Evolutionary conservation across 2,888 invertebrate genomes (phyloP).

Genomic region (Schrankia costaestrigalis): DNA sequence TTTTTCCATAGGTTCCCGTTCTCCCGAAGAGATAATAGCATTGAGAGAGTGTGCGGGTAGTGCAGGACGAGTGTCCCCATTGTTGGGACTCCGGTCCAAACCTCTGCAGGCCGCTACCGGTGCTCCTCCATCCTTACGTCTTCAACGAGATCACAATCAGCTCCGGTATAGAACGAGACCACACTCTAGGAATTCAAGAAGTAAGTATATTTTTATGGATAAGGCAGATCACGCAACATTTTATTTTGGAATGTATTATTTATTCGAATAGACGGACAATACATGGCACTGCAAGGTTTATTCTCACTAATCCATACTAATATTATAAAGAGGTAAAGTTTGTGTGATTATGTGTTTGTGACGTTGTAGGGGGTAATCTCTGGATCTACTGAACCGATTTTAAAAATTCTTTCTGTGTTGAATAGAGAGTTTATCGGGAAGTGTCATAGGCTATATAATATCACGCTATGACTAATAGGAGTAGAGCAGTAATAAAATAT

Average conservation of each 20-base stretch:
- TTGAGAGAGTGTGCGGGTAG: constrained; percentile 91
- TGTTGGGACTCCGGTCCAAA: constrained; percentile 79
- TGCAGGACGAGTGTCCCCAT: constrained; percentile 83
- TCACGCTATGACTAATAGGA: too few species aligned
- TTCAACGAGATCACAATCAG: constrained; percentile 80
- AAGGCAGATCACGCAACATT: too few species aligned
- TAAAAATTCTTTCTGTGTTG: too few species aligned
- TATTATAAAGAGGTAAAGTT: too few species aligned
- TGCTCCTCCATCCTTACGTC: constrained; percentile 82
- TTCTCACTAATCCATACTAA: neutral
- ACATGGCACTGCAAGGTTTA: neutral
- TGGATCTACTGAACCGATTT: too few species aligned
- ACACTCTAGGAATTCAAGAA: constrained; percentile 77
- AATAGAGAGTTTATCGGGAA: too few species aligned
- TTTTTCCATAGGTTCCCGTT: constrained; percentile 54
- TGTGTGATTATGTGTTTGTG: too few species aligned
- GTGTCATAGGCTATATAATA: too few species aligned
- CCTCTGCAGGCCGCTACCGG: constrained; percentile 87
- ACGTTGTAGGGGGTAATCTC: too few species aligned
- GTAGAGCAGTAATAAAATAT: too few species aligned
- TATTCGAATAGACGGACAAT: too few species aligned
- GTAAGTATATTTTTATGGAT: constrained; percentile 36
- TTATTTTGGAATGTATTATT: too few species aligned
- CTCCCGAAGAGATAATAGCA: constrained; percentile 90
- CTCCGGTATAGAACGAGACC: constrained; percentile 74